Conservation (phyloP, 2,888 invertebrate species). For the Gibbula magus region DNA sequence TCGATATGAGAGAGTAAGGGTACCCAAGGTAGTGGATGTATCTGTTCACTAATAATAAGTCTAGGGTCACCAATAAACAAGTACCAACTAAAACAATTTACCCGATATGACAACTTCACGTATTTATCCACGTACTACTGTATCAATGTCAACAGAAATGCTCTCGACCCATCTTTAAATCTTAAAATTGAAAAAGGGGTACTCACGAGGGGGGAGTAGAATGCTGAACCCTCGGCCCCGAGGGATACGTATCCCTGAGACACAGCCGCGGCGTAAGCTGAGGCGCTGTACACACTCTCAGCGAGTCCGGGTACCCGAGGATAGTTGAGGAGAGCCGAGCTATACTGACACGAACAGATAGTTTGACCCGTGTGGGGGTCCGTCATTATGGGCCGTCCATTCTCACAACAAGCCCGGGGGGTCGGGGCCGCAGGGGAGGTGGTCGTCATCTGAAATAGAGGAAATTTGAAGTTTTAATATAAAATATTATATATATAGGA, state of each 20-base stretch:
- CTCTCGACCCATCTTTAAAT: no score
- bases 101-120: no score
- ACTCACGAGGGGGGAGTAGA: conserved; percentile 95
- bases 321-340: conserved; percentile 83
- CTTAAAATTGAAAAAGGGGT: neutral
- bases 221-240: conserved; percentile 85
- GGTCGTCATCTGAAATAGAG: conserved; percentile 53
- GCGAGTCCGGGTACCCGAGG: conserved; percentile 78
- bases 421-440: conserved; percentile 53
- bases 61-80: no score
- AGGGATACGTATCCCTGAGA: conserved; percentile 74
- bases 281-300: conserved; percentile 69
- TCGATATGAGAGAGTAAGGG: no score
- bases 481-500: neutral
- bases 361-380: conserved; percentile 73
- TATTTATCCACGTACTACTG: no score
- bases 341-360: conserved; percentile 82
- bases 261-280: conserved; percentile 67
- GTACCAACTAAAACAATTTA: no score
- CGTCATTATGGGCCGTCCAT: conserved; percentile 81
- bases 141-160: no score
- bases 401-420: conserved; percentile 85
- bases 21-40: no score
- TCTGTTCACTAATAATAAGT: no score
- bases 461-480: neutral